Conservation (phyloP, 2,888 invertebrate genomes). For the Troides aeacus region DNA sequence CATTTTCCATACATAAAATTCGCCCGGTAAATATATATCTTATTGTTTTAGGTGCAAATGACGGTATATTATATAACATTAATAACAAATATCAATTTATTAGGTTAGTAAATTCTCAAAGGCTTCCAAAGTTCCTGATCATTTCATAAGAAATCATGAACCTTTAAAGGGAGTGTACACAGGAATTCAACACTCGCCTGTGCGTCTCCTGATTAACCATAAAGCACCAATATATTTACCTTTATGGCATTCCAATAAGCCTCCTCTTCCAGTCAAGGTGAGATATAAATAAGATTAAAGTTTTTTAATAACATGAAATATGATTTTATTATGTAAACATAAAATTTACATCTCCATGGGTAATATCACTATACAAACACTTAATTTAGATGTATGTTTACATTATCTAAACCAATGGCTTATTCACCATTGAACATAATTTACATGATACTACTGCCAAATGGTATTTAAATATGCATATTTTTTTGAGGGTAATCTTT, state of each 20-base stretch:
- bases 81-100: constrained; percentile 39
- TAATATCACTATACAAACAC: no score
- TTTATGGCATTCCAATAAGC: constrained; percentile 72
- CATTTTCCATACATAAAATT: constrained; percentile 78
- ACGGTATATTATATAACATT: constrained; percentile 62
- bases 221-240: constrained; percentile 78
- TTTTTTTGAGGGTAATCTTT: no score
- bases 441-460: no score
- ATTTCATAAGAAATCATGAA: constrained; percentile 76
- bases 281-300: constrained; percentile 28
- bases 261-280: constrained; percentile 77
- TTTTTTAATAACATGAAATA: no score
- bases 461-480: no score
- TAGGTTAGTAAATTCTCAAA: constrained; percentile 83
- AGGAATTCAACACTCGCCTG: constrained; percentile 75
- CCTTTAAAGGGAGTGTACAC: constrained; percentile 73
- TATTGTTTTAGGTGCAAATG: constrained; percentile 34
- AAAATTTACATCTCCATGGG: no score
- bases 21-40: constrained; percentile 75
- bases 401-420: no score
- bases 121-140: constrained; percentile 78
- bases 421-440: no score
- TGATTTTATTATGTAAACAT: no score
- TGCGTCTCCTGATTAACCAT: constrained; percentile 77
- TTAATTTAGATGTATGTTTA: no score